Base-by-base conservation (phyloP, 2,888 invertebrate genomes). In the Tillus elongatus region DNA sequence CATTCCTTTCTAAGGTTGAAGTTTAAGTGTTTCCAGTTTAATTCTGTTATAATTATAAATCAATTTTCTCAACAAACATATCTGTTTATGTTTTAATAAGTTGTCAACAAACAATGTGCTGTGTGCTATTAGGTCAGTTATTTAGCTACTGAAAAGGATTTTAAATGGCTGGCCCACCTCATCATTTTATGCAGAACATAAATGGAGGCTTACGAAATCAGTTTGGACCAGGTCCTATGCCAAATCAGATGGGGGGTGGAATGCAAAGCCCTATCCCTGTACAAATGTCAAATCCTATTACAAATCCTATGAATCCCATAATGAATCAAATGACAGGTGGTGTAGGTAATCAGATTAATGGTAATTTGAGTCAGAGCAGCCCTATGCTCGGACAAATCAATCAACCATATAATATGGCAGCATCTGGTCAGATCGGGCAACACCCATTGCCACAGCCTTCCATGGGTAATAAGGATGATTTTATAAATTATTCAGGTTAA, bases 121-220 rank as follows among this genome's bases (percentile, higher is more conserved):
- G n/a, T n/a, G n/a, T n/a, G n/a, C n/a, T n/a, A n/a, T n/a, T n/a
- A n/a, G n/a, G n/a, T n/a, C n/a, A 29, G 2, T 2, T 3, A 10
- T 13, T 34, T 4, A 27, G 26, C 11, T 3, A 14, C 19, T 19
- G 19, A n/a, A n/a, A n/a, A n/a, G 24, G 24, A 8, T 38, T 30
- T 39, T 44, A 44, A 41, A 82, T 82, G 82, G 75, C 82, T 33
- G 82, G 79, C 2, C 79, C 79, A 53, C 79, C 79, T 24, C 82
- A 82, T 58, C 79, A 79, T 55, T 82, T 80, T 53, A 75, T 80
- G 46, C 73, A 77, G 13, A 79, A 78, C 43, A 75, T 81, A 52
- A 75, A 75, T 49, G 77, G 72, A 42, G 57, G 66, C 8, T 74
- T 78, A 58, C 70, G 75, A 4, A 74, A 74, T 44, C 71, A 77